Evolutionary conservation across 2,113 vertebrate species (phyloP).

Genomic region (Anthoscopus minutus): DNA sequence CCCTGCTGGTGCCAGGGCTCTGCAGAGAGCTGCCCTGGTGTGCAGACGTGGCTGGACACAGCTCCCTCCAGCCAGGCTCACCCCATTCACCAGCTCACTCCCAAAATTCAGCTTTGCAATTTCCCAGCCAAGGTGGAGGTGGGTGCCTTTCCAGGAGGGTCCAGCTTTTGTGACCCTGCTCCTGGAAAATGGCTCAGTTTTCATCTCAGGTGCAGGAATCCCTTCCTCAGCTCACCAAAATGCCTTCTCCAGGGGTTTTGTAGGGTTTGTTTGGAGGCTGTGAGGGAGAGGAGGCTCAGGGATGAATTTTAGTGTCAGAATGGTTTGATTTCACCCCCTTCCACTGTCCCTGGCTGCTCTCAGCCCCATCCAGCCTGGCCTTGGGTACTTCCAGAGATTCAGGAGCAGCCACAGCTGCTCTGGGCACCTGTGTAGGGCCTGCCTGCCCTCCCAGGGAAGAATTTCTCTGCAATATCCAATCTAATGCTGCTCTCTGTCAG

Average conservation of each 20-base stretch:
- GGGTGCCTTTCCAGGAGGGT: neutral
- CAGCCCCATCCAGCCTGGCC: neutral
- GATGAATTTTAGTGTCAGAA: neutral
- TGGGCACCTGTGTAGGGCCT: neutral
- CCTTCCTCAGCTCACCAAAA: neutral
- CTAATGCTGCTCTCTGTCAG: neutral
- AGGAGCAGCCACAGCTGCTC: neutral
- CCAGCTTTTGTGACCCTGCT: neutral
- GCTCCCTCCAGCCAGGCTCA: neutral
- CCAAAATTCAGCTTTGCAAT: neutral
- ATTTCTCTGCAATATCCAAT: neutral
- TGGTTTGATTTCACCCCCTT: neutral
- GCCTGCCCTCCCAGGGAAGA: neutral
- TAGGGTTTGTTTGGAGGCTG: neutral
- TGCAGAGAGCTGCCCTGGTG: neutral
- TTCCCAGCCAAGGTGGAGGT: neutral
- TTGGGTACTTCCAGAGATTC: neutral
- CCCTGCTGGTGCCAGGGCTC: neutral
- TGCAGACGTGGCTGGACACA: neutral
- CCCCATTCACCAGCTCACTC: neutral
- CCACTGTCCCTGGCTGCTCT: neutral
- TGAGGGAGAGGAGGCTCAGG: neutral
- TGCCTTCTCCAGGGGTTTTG: neutral
- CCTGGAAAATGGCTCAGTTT: neutral
- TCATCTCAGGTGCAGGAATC: neutral